A percentile compares a stretch with the other conserved stretches of the same genome.
phyloP scores from a whole-genome alignment of 2,113 vertebrate species.

The Pogona vitticeps region DNA sequence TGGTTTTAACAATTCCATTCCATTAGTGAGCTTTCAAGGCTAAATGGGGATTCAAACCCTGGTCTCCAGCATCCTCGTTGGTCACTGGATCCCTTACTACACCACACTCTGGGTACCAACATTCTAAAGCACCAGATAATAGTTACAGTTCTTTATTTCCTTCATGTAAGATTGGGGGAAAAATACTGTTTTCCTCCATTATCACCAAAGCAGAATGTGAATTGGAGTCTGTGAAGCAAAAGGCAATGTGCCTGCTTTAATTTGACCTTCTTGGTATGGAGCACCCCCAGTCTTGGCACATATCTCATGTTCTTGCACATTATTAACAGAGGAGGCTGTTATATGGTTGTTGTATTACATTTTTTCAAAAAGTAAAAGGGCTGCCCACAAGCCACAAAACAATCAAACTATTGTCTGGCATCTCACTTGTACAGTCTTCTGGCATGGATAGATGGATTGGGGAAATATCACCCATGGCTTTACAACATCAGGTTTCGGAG shows the following conservation, averaged over 20 bases:
- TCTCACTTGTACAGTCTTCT: conserved; percentile 11
- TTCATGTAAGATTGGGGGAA: not conserved
- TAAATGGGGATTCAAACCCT: no score
- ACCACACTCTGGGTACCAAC: no score
- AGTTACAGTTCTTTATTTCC: not conserved
- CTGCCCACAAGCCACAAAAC: conserved; percentile 17
- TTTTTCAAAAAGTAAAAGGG: not conserved
- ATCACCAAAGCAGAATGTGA: conserved; percentile 4
- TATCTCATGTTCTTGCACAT: not conserved
- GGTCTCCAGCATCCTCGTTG: no score
- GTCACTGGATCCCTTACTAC: no score
- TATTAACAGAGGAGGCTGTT: not conserved
- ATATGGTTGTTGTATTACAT: not conserved
- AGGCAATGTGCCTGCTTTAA: not conserved
- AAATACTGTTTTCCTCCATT: not conserved
- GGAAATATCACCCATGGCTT: not conserved
- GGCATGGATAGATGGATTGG: not conserved
- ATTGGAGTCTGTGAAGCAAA: not conserved
- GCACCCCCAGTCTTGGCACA: not conserved
- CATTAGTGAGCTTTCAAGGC: no score
- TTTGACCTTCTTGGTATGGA: conserved; percentile 3
- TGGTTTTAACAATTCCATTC: no score
- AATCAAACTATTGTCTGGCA: conserved; percentile 1
- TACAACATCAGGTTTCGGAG: not conserved
- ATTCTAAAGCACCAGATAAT: no score